Conservation (phyloP, 2,113 vertebrate species). For the Albula goreensis region DNA sequence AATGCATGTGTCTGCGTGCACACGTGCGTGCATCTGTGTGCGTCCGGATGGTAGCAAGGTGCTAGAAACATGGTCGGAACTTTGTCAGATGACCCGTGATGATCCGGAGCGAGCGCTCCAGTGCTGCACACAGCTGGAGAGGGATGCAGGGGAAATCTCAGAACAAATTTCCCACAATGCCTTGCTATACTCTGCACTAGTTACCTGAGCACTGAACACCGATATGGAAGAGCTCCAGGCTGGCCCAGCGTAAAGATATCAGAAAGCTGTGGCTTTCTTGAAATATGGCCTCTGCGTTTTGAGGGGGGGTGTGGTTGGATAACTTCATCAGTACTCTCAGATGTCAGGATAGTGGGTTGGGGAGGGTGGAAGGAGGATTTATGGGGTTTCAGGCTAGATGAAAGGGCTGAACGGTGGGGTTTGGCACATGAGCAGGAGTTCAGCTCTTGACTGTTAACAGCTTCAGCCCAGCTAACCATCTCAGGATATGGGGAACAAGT, state of each 20-base stretch:
- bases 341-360: slow-evolving; percentile 37
- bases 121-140: not conserved
- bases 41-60: not conserved
- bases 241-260: not conserved
- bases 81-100: not conserved
- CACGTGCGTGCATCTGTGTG: not conserved
- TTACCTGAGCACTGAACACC: not conserved
- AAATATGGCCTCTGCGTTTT: slow-evolving; percentile 35
- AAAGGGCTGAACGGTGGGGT: slow-evolving; percentile 36
- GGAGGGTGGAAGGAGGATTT: not conserved
- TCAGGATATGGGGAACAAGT: not conserved
- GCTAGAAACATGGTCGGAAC: too few species aligned
- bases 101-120: not conserved
- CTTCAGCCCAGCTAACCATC: not conserved
- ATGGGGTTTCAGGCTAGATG: slow-evolving; percentile 30
- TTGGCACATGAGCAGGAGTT: slow-evolving; percentile 21
- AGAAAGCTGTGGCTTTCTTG: slow-evolving; percentile 37
- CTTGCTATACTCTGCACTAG: not conserved
- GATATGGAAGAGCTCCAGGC: not conserved
- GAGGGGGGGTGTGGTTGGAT: slow-evolving; percentile 37
- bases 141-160: not conserved
- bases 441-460: slow-evolving; percentile 7
- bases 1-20: not conserved
- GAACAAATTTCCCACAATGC: not conserved
- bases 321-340: slow-evolving; percentile 48